Conservation (phyloP, 2,113 vertebrate genomes). For the Theristicus caerulescens region DNA sequence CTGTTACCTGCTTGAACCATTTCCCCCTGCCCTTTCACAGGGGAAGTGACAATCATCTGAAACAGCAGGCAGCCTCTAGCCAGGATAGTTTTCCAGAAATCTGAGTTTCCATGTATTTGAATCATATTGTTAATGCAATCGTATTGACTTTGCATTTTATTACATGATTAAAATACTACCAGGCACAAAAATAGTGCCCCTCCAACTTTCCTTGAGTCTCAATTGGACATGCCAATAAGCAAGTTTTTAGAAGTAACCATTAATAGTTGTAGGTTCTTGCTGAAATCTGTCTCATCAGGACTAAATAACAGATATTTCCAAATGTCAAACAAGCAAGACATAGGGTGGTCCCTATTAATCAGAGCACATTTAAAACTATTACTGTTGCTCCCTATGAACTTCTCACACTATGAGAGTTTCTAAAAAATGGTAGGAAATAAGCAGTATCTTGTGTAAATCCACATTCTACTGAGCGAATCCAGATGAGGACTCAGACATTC, state of each 20-base stretch:
- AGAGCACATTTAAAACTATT: constrained; percentile 70
- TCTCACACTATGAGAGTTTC: not conserved
- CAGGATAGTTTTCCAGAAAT: constrained; percentile 45
- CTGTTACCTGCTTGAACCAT: constrained; percentile 74
- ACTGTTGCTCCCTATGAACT: constrained; percentile 57
- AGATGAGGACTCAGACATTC: constrained; percentile 9
- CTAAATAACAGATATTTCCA: constrained; percentile 63
- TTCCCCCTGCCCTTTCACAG: constrained; percentile 22
- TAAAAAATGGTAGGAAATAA: constrained; percentile 38
- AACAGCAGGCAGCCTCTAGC: constrained; percentile 60
- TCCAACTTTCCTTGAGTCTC: constrained; percentile 19
- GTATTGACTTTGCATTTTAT: constrained; percentile 49
- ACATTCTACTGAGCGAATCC: constrained; percentile 37
- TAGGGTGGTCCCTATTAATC: constrained; percentile 76
- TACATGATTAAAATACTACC: not conserved
- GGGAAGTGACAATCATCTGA: constrained; percentile 69
- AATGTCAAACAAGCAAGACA: constrained; percentile 58
- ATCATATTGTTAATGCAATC: constrained; percentile 32
- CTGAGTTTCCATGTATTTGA: constrained; percentile 50
- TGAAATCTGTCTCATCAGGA: constrained; percentile 52
- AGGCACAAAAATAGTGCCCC: not conserved
- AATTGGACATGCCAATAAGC: not conserved
- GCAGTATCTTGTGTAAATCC: constrained; percentile 33
- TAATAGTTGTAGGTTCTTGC: constrained; percentile 32
- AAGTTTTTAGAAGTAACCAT: not conserved